Base-by-base conservation (phyloP, 2,888 invertebrate genomes). In the Orthosia cruda region DNA sequence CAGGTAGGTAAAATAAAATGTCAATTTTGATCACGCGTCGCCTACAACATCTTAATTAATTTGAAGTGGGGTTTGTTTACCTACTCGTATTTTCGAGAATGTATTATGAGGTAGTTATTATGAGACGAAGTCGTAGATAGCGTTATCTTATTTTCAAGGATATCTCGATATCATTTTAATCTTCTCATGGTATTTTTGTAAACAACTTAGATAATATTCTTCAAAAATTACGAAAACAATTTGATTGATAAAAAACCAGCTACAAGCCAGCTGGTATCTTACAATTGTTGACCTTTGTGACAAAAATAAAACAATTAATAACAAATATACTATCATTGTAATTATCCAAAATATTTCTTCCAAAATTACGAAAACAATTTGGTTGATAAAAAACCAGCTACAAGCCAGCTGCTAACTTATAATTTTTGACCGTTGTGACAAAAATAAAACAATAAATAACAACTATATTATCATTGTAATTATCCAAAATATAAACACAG, bases 81-180 rank as follows among this genome's bases (percentile, higher is more conserved):
- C 32, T 32, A 32, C 32, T 32, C 32, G 26, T 26, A 9, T 54
- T 52, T 47, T 20, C 7, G 54, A 55, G 5, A 75, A 52, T 32
- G n/a, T n/a, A n/a, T n/a, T n/a, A n/a, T n/a, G n/a, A n/a, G n/a
- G n/a, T n/a, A 62, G 50, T 50, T n/a, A 49, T 13, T 26, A 45
- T 16, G 15, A 49, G n/a, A 2, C 18, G 20, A 68, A 49, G 61
- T 40, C 16, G 47, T 49, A 77, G 68, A 68, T 77, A 75, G 49
- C 15, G 54, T 68, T 76, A 66, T 75, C 18, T 75, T 3, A 7
- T 67, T 67, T 59, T 49, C 49, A 68, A 47, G 4, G 52, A 49
- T 47, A 59, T 52, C 1, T 47, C 1, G 50, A 23, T 52, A 65
- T 47, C 0, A 58, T 68, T 54, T 20, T 54, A 40, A 57, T 54